Evolutionary conservation across 2,113 vertebrate genomes (phyloP), one percentile per base, ranked within the genome.

Genomic region (Phylloscopus trochiloides): DNA sequence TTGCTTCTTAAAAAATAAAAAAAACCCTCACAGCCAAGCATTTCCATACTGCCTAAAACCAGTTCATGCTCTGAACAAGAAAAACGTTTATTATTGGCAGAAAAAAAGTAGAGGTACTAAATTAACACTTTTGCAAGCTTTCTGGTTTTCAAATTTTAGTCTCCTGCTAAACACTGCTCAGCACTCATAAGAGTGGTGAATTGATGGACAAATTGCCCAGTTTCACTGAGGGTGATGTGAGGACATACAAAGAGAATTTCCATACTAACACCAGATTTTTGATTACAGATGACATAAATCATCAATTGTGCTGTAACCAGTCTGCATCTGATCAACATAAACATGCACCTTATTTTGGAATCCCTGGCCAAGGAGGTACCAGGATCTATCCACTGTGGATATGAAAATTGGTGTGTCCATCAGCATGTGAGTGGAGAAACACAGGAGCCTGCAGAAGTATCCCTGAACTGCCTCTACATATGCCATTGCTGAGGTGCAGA

Each of bases 371-470:
- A 59, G 31, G n/a, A 70, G 3, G 2, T 70, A 61, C 7, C 6
- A n/a, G n/a, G 26, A 12, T 47, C 18, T 8, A 67, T 6, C 7
- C 34, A 17, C 1, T 31, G 7, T 3, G 2, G 45, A 70, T 32
- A 12, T 45, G 55, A 82, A 43, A 17, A 48, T 0, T 4, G 6
- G 14, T 54, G 10, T n/a, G 28, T 17, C 34, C 38, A 18, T 9
- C 21, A 84, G 50, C 32, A 58, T 0, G 1, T 0, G 0, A 42
- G 12, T 1, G 15, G 7, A 8, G 42, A 82, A 71, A 43, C 12
- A 43, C 12, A 36, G 8, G 18, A 75, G 31, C 38, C 40, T 14
- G 13, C 32, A 62, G 26, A 88, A 52, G 8, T 10, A 51, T 26
- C 31, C 40, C 14, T 68, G 24, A 85, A 29, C 15, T 29, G 14